These are phyloP conservation scores for Euglossa dilemma DNA, from an alignment of 1,140 invertebrate genomes.

Conservation along the genomic window DNA sequence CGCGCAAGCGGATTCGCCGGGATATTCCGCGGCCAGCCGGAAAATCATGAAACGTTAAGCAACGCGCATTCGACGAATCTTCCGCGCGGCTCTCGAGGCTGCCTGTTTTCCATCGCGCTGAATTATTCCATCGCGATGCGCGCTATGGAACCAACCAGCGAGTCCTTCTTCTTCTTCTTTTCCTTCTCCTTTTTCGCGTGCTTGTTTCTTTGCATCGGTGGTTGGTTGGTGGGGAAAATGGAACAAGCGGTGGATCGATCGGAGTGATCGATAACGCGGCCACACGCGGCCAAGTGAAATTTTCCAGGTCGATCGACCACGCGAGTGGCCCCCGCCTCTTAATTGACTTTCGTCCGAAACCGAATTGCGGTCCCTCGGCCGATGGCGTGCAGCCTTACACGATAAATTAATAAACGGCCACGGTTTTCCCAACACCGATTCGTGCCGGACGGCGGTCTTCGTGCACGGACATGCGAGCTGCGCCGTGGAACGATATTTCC, in stretches of 20 bases:
- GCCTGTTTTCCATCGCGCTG: neutral
- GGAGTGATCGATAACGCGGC: neutral
- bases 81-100: neutral
- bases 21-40: neutral
- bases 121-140: constrained; percentile 4
- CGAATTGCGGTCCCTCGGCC: constrained; percentile 30
- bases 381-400: constrained; percentile 28
- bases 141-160: too few species aligned
- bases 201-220: too few species aligned
- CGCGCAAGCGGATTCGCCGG: neutral
- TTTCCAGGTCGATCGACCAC: constrained; percentile 30
- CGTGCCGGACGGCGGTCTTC: neutral
- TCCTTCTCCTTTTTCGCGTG: neutral
- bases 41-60: constrained; percentile 28
- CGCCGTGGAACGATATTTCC: too few species aligned
- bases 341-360: constrained; percentile 50
- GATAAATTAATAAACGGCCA: constrained; percentile 47
- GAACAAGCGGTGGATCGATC: neutral
- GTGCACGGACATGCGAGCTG: too few species aligned
- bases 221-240: neutral
- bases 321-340: constrained; percentile 8
- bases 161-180: neutral
- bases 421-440: constrained; percentile 28
- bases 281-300: constrained; percentile 5
- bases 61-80: constrained; percentile 4